These are phyloP conservation scores for Lasioglossum morio DNA, from an alignment of 2,888 invertebrate genomes.

Conservation along the genomic window DNA sequence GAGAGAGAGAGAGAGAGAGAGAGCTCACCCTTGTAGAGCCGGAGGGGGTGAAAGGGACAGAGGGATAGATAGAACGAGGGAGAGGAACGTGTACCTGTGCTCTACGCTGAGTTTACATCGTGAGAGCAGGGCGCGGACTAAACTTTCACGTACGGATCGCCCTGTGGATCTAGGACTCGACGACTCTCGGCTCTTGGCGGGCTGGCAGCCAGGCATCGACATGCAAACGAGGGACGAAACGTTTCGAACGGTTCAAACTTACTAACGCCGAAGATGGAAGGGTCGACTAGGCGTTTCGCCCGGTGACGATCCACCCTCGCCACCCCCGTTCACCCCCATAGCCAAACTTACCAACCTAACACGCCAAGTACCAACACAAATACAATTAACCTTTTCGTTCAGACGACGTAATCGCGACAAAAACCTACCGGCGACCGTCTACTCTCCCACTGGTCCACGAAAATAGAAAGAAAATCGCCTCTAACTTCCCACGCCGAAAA, in stretches of 20 bases:
- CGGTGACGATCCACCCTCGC: neutral
- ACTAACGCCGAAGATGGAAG: conserved; percentile 66
- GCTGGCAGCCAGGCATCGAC: conserved; percentile 52
- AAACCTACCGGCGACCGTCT: neutral
- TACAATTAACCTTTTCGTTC: conserved; percentile 5
- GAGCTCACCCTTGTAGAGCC: neutral
- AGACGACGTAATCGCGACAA: neutral
- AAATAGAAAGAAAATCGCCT: neutral
- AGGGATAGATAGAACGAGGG: neutral
- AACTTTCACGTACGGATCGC: conserved; percentile 38
- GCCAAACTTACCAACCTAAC: neutral
- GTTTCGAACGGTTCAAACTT: conserved; percentile 68
- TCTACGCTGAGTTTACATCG: conserved; percentile 24
- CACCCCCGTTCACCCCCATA: neutral
- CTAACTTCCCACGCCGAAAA: neutral
- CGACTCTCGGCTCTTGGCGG: conserved; percentile 26
- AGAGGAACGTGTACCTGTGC: conserved; percentile 13
- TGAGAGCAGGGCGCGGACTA: conserved; percentile 4
- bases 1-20: neutral
- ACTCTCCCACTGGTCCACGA: neutral
- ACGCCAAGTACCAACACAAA: conserved; percentile 7
- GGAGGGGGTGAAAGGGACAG: neutral
- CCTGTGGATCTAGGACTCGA: conserved; percentile 31
- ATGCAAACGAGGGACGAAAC: conserved; percentile 73
- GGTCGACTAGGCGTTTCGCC: conserved; percentile 33